Evolutionary conservation across 2,888 invertebrate genomes (phyloP), one percentile per base, ranked within the genome.

Genomic region (Kuschelorhynchus macadamiae): DNA sequence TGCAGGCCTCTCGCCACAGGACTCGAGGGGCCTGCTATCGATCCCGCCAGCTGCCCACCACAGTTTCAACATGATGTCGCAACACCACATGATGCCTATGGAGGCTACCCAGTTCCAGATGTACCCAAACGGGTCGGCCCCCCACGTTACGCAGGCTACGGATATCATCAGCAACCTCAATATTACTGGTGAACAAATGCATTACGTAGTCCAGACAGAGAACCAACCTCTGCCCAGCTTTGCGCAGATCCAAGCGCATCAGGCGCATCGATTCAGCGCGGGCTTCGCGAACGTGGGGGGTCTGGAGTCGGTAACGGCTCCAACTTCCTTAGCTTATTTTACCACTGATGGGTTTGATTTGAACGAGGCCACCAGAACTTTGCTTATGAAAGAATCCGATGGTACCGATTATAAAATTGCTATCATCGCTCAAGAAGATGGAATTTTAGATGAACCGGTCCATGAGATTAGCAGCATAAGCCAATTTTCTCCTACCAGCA

Each of bases 1-100:
- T 89, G 94, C 94, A 93, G 94, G 94, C 92, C 93, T 92, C 92
- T 93, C 93, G 91, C 92, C 89, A 89, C 88, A 90, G 42, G 90
- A 88, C 87, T 87, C 92, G 94, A 92, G 94, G 93, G 94, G 93
- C 93, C 93, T 93, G 93, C 93, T 90, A 85, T 88, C 91, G 87
- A 90, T 90, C 86, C 89, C 88, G 87, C 86, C 86, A 88, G 86
- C 87, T 88, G 86, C 86, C 88, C 86, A 64, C 47, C 86, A 64
- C 47, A 41, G 55, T 18, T 64, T 63, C 87, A 63, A 53, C 62
- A 71, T 70, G 71, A 86, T 84, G 84, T 80, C 83, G 81, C 71
- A 76, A 74, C 83, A 80, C 74, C 76, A 77, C 72, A 84, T 80
- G 78, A 73, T 81, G 56, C 80, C 81, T 67, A 81, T 84, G 83